Conservation (phyloP, 1,140 invertebrate species). For the Apis dorsata region DNA sequence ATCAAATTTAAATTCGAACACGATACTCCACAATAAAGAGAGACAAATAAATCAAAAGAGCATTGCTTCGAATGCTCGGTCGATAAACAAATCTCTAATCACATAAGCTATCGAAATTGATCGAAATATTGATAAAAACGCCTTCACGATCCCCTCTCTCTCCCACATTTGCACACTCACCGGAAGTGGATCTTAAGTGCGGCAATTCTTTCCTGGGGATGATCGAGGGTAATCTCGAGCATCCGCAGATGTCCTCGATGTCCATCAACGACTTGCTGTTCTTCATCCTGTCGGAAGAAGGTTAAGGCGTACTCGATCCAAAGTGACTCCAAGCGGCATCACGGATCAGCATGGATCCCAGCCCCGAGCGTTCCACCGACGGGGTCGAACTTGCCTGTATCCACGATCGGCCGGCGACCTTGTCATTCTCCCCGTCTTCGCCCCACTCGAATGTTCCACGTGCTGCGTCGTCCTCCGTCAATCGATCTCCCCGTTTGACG, state of each 20-base stretch:
- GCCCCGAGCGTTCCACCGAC: not conserved
- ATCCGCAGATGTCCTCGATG: slow-evolving; percentile 64
- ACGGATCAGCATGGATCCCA: slow-evolving; percentile 39
- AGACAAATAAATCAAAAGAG: not conserved
- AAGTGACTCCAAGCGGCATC: slow-evolving; percentile 38
- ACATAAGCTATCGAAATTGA: too few species aligned
- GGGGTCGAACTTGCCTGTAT: not conserved
- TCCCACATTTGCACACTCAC: slow-evolving; percentile 49
- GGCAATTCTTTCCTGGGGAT: slow-evolving; percentile 55
- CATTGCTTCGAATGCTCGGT: not conserved
- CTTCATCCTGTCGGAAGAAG: slow-evolving; percentile 33
- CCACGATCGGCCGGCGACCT: slow-evolving; percentile 9
- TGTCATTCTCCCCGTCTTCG: slow-evolving; percentile 18
- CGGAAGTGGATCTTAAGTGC: slow-evolving; percentile 62
- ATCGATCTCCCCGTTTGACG: slow-evolving; percentile 30
- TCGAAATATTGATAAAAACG: too few species aligned
- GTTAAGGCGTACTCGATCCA: not conserved
- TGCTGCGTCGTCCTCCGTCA: slow-evolving; percentile 1
- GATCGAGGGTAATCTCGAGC: slow-evolving; percentile 63
- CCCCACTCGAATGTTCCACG: slow-evolving; percentile 22
- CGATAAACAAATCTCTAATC: too few species aligned
- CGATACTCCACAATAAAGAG: too few species aligned
- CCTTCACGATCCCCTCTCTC: too few species aligned
- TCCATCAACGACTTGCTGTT: slow-evolving; percentile 45
- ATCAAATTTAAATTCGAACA: not conserved